phyloP scores from a whole-genome alignment of 1,140 invertebrate genomes.

The Sminthurides bifidus region DNA sequence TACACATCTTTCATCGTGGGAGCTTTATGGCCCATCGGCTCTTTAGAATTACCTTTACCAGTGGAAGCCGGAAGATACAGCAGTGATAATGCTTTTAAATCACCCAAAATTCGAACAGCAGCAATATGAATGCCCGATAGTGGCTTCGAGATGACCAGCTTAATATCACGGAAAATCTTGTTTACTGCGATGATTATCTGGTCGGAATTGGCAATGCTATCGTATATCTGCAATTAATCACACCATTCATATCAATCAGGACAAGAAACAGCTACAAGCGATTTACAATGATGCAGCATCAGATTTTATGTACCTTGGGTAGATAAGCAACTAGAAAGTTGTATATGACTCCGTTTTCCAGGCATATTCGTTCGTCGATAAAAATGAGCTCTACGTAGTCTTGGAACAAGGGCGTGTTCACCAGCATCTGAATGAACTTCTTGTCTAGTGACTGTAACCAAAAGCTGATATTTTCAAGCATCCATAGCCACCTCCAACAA shows the following conservation, averaged over 20 bases:
- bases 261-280: too few relatives aligned
- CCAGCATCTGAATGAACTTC: constrained; percentile 61
- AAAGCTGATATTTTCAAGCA: constrained; percentile 23
- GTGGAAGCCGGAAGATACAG: constrained; percentile 22
- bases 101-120: constrained; percentile 15
- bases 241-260: too few relatives aligned
- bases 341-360: constrained; percentile 64
- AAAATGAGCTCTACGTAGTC: constrained; percentile 73
- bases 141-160: constrained; percentile 10
- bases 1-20: constrained; percentile 11
- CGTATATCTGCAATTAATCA: constrained; percentile 20
- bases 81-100: constrained; percentile 22
- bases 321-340: constrained; percentile 71
- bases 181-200: constrained; percentile 16
- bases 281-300: too few relatives aligned
- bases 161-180: constrained; percentile 9
- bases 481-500: neutral
- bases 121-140: constrained; percentile 13
- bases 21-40: constrained; percentile 21
- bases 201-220: constrained; percentile 13
- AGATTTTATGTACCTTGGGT: constrained; percentile 64
- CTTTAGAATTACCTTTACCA: constrained; percentile 17
- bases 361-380: constrained; percentile 61
- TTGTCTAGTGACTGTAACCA: constrained; percentile 51
- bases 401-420: constrained; percentile 62